These are phyloP conservation scores for Eumeta japonica DNA, from an alignment of 1,140 invertebrate species.

Conservation along the genomic window DNA sequence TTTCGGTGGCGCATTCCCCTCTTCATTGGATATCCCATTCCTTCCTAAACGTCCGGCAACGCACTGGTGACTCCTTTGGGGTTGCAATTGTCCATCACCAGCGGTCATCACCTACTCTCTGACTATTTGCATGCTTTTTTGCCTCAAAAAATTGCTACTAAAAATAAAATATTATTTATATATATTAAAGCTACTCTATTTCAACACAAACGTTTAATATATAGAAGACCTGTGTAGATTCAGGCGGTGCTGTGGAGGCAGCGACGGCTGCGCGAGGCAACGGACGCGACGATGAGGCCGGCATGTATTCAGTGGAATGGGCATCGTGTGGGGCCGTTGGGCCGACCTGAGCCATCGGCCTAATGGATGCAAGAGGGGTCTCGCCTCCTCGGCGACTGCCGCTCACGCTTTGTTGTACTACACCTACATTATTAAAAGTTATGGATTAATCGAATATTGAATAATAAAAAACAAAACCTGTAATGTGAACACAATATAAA, in stretches of 20 bases:
- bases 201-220: no score
- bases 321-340: conserved; percentile 57
- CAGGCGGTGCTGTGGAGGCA: conserved; percentile 43
- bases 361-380: conserved; percentile 85
- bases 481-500: no score
- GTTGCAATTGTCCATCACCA: no score
- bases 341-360: conserved; percentile 79
- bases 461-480: no score
- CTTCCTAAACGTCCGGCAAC: no score
- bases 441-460: not conserved
- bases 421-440: conserved; percentile 18
- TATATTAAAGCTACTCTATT: not conserved
- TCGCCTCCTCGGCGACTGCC: conserved; percentile 68
- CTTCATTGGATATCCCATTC: no score
- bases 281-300: conserved; percentile 65
- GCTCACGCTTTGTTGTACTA: conserved; percentile 59
- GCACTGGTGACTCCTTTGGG: no score
- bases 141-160: not conserved
- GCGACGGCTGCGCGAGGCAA: conserved; percentile 50
- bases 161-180: not conserved
- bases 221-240: conserved; percentile 38
- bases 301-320: conserved; percentile 68
- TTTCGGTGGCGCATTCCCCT: no score
- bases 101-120: no score
- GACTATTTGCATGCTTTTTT: no score